phyloP scores from a whole-genome alignment of 35 echinoderm and acorn worm species.

The Apostichopus parvimensis region DNA sequence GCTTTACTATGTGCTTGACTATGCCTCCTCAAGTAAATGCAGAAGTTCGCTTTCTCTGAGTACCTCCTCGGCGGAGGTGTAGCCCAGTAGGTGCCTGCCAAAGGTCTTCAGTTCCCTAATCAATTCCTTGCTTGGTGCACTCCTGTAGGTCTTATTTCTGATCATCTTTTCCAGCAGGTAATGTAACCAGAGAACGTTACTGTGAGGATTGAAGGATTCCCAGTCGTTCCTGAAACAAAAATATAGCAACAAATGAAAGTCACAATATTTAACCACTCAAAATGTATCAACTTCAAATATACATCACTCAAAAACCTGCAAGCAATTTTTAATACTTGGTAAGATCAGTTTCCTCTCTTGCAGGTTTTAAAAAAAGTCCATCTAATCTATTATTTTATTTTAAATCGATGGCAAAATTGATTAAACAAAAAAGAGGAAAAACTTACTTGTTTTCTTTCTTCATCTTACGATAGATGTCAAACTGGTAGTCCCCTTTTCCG shows the following conservation, averaged over 20 bases:
- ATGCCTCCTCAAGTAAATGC: conserved; percentile 10
- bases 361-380: too few species aligned
- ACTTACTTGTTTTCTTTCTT: conserved; percentile 87
- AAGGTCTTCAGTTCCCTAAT: conserved; percentile 64
- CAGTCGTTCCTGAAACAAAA: conserved; percentile 79
- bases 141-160: conserved; percentile 63
- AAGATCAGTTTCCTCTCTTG: too few species aligned
- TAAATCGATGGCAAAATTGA: too few species aligned
- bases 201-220: conserved; percentile 78
- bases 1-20: too few species aligned
- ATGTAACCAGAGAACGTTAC: conserved; percentile 92
- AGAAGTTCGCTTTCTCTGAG: conserved; percentile 70
- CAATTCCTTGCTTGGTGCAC: conserved; percentile 16
- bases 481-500: conserved; percentile 91
- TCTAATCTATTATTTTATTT: too few species aligned
- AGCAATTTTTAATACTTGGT: too few species aligned
- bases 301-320: too few species aligned
- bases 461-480: conserved; percentile 95
- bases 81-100: conserved; percentile 54
- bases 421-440: background rate
- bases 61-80: conserved; percentile 70
- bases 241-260: too few species aligned
- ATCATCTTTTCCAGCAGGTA: conserved; percentile 84
- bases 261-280: too few species aligned
- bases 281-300: too few species aligned